Base-by-base conservation (phyloP, 1,140 invertebrate genomes). In the Drosophila bifasciata region DNA sequence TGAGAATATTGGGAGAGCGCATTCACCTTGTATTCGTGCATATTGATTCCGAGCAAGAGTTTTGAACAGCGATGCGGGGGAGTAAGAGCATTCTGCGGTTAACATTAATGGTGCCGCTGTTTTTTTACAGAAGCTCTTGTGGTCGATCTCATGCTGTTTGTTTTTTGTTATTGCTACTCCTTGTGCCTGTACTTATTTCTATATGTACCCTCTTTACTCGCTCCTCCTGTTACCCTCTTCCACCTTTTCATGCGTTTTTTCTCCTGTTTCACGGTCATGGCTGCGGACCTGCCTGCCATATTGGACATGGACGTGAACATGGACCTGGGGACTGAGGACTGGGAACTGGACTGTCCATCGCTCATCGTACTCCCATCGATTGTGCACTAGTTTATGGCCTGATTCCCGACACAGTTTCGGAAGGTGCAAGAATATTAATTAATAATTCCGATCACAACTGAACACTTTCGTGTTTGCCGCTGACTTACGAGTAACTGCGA, bases 401-500 rank as follows among this genome's bases (percentile, higher is more conserved):
- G 39, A 28, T 17, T 55, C 7, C 41, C 63, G 51, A 48, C 58
- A 57, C 51, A 66, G 60, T 83, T 85, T 77, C 50, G 72, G 68
- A 77, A 90, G 86, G 86, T 90, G 86, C 86, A 90, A 90, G 86
- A 90, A 88, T 90, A 90, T 90, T 90, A 90, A 90, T 90, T 90
- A 90, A 61, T 83, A 86, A 86, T 90, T 89, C 86, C 68, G 71
- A 89, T 79, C 85, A 89, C 86, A 89, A 81, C 68, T 83, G 70
- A 69, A 63, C 75, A 89, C 80, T 85, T 89, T 71, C 76, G 79
- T 81, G 86, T 81, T 55, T 76, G 68, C 70, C 78, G 80, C 78
- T 59, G 74, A 36, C 11, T 36, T 36, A 36, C 32, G 32, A 36
- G 32, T 36, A 36, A 36, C 9, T 4, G 32, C 32, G 32, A 36